These are phyloP conservation scores for Oscheius sp. DNA, from an alignment of 2,888 invertebrate species.

Conservation along the genomic window DNA sequence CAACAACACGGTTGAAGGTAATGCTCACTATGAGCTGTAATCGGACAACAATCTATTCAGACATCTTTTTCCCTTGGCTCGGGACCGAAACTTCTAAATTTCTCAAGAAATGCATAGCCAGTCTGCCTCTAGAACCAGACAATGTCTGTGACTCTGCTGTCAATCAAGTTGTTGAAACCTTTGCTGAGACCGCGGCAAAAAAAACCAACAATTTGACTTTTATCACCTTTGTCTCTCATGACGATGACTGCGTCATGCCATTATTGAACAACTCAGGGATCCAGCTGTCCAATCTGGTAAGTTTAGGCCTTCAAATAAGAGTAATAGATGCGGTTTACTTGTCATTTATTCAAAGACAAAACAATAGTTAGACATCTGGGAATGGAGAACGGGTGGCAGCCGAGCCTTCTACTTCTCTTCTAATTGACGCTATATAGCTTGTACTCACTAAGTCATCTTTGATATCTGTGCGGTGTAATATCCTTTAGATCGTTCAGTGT, in stretches of 20 bases:
- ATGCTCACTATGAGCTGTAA: not conserved
- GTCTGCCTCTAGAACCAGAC: constrained; percentile 2
- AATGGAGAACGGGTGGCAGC: too few relatives aligned
- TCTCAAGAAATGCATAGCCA: constrained; percentile 26
- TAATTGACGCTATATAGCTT: too few relatives aligned
- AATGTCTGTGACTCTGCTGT: constrained; percentile 15
- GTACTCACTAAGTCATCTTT: too few relatives aligned
- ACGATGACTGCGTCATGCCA: constrained; percentile 12
- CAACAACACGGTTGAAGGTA: constrained; percentile 22
- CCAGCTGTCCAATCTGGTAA: constrained; percentile 4
- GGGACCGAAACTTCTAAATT: constrained; percentile 27
- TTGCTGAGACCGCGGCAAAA: not conserved
- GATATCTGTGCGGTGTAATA: too few relatives aligned
- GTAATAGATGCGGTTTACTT: too few relatives aligned
- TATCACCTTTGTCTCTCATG: constrained; percentile 28
- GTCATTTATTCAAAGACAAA: too few relatives aligned
- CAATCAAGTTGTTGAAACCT: not conserved
- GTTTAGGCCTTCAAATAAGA: not conserved
- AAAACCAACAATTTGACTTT: constrained; percentile 9
- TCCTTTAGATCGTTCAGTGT: too few relatives aligned
- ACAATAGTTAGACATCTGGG: too few relatives aligned
- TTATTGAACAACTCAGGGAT: not conserved
- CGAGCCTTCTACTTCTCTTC: too few relatives aligned
- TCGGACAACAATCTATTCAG: not conserved
- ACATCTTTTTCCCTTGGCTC: constrained; percentile 31